phyloP scores from a whole-genome alignment of 2,888 invertebrate genomes.

The Hemithea aestivaria region DNA sequence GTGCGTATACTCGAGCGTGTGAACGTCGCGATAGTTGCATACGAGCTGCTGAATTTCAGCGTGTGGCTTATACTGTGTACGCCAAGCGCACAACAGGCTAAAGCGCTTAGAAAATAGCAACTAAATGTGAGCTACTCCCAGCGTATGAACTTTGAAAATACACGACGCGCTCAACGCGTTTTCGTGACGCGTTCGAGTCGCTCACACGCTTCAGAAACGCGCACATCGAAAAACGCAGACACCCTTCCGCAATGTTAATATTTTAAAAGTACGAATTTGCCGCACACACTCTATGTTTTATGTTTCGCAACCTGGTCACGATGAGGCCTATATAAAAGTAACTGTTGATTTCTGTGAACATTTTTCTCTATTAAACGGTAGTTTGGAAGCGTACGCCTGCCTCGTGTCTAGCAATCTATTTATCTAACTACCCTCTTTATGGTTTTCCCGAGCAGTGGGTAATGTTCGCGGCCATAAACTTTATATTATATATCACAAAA shows the following conservation, averaged over 20 bases:
- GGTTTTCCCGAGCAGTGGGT: constrained; percentile 47
- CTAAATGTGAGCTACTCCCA: too few species aligned
- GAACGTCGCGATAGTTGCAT: too few species aligned
- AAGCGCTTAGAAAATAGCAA: too few species aligned
- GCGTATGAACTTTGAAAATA: too few species aligned
- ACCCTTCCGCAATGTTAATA: not conserved
- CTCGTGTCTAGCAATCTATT: constrained; percentile 54
- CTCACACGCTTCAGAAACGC: too few species aligned
- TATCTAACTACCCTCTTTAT: constrained; percentile 61
- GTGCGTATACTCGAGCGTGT: too few species aligned
- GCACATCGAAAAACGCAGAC: too few species aligned
- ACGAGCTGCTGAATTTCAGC: too few species aligned
- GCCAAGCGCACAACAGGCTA: too few species aligned
- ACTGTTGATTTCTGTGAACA: constrained; percentile 59
- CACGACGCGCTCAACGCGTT: too few species aligned
- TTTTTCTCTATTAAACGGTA: constrained; percentile 61
- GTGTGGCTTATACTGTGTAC: too few species aligned
- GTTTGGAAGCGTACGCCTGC: constrained; percentile 51
- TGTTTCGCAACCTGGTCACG: constrained; percentile 48
- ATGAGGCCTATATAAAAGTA: constrained; percentile 49
- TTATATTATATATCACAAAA: constrained; percentile 22
- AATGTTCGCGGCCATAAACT: constrained; percentile 37
- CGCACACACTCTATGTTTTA: constrained; percentile 28
- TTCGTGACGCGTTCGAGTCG: too few species aligned
- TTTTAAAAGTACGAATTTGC: not conserved